Base-by-base conservation (phyloP, 2,888 invertebrate genomes). In the Rhagium mordax region DNA sequence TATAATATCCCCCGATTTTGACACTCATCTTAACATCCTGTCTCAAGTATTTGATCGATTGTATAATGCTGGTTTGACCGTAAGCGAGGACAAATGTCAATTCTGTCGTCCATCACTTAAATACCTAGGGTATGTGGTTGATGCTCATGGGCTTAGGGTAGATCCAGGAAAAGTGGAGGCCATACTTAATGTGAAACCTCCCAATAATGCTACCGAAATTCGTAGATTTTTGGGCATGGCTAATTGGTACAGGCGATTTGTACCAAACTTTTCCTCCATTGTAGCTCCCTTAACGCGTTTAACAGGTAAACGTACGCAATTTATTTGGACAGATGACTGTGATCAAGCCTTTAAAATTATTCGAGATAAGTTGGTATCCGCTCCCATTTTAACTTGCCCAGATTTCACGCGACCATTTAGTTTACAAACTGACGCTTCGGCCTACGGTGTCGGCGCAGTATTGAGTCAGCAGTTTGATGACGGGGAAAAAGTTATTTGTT, bases 131-230 rank as follows among this genome's bases (percentile, higher is more conserved):
- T n/a, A n/a, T n/a, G n/a, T 84, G 0, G 82, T 87, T 3, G 78
- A 81, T 64, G 29, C 55, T 0, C 15, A 82, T 2, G 85, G 85
- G 2, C 21, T 84, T 2, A 49, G 72, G 0, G 72, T 78, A 2
- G 79, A 84, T 33, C 71, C 76, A 1, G 75, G 78, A 20, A 81
- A 81, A 69, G 77, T 79, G 18, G 67, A 8, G 10, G 74, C 77
- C 0, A 78, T 79, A 16, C 2, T 72, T 3, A 67, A 75, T 27
- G 68, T 78, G 3, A 73, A 74, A 10, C 33, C 72, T 1, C 75
- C 73, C 15, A 65, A 13, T 5, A 76, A 62, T 41, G 64, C 75
- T 3, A 21, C 16, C 1, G 74, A 74, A 16, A 41, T 79, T 18
- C 61, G 79, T 0, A 29, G 75, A 5, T 66, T 79, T 20, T 15